Evolutionary conservation across 2,113 vertebrate species (phyloP), one percentile per base, ranked within the genome.

Genomic region (Globicephala melas): DNA sequence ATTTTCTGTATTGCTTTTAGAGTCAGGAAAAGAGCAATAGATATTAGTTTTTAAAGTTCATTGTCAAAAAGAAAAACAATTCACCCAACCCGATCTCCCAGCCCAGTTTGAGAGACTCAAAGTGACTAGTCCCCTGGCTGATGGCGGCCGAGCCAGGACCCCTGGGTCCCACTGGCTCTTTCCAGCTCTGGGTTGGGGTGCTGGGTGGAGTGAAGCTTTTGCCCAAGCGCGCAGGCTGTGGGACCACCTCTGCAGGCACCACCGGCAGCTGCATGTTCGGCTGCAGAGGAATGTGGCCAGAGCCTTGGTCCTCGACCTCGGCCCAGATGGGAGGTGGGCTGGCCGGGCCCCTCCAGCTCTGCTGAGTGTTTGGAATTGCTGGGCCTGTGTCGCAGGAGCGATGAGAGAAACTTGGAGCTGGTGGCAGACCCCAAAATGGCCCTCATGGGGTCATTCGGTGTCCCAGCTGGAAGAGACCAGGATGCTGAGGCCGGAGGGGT

Each of bases 381-480:
- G 58, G 60, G 4, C 25, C n/a, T 17, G 6, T 25, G 36, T 58
- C n/a, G 14, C 33, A 21, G 76, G 58, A 68, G 41, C 2, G 3
- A 1, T 0, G 18, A 3, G 21, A 11, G 28, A 8, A 0, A 2
- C 0, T 0, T 2, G 11, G 73, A 31, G 84, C 84, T 71, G 44
- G n/a, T 18, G 20, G 67, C 65, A 1, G 55, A 9, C 41, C 31
- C 33, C 71, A 20, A 0, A 6, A 14, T 1, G 33, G 65, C 65
- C 92, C 23, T 11, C 2, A 0, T 13, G 55, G 74, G 79, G 85
- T 13, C n/a, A 11, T 3, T 4, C 36, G 2, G 13, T 60, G 73
- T 55, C 79, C 1, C 12, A 33, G 60, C 53, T 65, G 74, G 68
- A 55, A 50, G 31, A 58, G 62, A 33, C 28, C 67, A 77, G 96